Base-by-base conservation (phyloP, 92 coral and sea anemone genomes). In the Siderastrea radians region DNA sequence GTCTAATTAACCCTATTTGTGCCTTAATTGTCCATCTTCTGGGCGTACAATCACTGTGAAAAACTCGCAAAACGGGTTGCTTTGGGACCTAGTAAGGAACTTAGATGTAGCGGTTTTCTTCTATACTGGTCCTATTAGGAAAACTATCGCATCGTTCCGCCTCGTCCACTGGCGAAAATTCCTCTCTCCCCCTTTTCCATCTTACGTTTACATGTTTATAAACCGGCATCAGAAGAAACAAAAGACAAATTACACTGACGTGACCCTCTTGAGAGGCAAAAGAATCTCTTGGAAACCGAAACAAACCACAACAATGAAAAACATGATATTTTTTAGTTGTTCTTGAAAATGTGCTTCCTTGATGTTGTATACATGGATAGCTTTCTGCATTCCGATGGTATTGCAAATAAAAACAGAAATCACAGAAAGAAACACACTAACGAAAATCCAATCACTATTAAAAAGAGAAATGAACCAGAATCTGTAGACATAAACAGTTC, bases 221-320 rank as follows among this genome's bases (percentile, higher is more conserved):
- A 55, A 55, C 61, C 10, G 61, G 61, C 70, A 65, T 65, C 47
- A 4, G 47, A 65, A 65, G 70, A 65, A 46, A 46, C 74, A 49
- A 72, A 26, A 26, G 19, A 3, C 50, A 74, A 7, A 10, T 8
- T 6, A 12, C 7, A 17, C n/a, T 44, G 10, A 74, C 78, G 78
- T 74, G 46, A 52, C 48, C 38, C 15, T 5, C 58, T 73, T 53
- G 59, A 19, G 0, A 19, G 5, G 48, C 15, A 3, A 1, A 1
- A 19, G 19, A 54, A 52, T 6, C 78, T 74, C 78, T 53, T 54
- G 57, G 44, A 74, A 74, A 74, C 63, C 47, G 62, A 53, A 53
- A 74, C 48, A 17, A 26, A 26, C 44, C 63, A 47, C 53, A 48
- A 70, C 52, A 13, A 19, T 10, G 48, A n/a, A 74, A 74, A 74